Evolutionary conservation across 2,888 invertebrate species (phyloP), one percentile per base, ranked within the genome.

Genomic region (Stomorhina lunata): DNA sequence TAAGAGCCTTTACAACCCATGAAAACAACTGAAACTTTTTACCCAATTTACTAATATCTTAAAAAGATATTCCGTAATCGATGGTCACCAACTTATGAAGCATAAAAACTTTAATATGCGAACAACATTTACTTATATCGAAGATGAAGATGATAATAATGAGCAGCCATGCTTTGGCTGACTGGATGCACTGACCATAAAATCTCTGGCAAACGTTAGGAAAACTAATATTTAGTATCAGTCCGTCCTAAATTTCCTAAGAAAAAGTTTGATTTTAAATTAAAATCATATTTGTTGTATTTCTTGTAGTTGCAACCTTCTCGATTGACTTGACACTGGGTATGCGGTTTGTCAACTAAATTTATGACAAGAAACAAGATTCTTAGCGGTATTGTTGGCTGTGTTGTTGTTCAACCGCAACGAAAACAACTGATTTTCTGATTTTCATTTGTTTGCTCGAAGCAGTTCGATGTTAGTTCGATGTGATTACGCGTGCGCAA

Each of bases 381-480:
- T 79, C 79, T 82, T 79, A 82, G 79, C 82, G 79, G 82, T 82
- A 82, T 71, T 71, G 71, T 48, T 66, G 79, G 79, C 82, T 75
- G 82, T 82, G 79, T 71, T 71, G 71, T 48, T 66, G 79, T 48
- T 22, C 75, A 77, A 57, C 75, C 65, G 63, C 73, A 78, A 68
- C 55, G 34, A 72, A 53, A 78, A 57, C 63, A 78, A 55, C 55
- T 61, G 66, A 53, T 55, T 57, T 65, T 48, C 55, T n/a, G n/a
- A n/a, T n/a, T n/a, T n/a, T n/a, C n/a, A n/a, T n/a, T n/a, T n/a
- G n/a, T n/a, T n/a, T n/a, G n/a, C n/a, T n/a, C n/a, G n/a, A n/a
- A n/a, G n/a, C n/a, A 63, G 43, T 65, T 55, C 63, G 43, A 22
- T 37, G 27, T 53, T 17, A 50, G 17, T 45, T 43, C 50, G 40